These are phyloP conservation scores for Axis porcinus DNA, from an alignment of 2,113 vertebrate species.

Conservation along the genomic window DNA sequence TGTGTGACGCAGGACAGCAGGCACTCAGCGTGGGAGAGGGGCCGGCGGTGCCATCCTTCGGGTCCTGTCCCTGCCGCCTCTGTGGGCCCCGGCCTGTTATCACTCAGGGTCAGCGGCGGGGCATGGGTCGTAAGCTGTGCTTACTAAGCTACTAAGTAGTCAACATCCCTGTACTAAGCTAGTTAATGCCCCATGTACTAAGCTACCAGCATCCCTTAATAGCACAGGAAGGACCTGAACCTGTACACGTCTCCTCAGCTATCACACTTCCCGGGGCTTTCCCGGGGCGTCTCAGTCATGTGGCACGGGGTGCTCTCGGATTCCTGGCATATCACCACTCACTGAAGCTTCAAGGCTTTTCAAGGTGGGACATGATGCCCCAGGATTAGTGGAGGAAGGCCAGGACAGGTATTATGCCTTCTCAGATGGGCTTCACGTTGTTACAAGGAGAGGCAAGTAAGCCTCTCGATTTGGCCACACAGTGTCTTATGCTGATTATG, in stretches of 20 bases:
- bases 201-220: not conserved
- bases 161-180: not conserved
- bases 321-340: not conserved
- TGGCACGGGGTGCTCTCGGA: not conserved
- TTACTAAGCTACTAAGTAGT: not conserved
- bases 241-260: not conserved
- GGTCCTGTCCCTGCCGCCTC: not conserved
- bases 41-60: not conserved
- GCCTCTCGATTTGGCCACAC: not conserved
- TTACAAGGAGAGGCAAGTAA: not conserved
- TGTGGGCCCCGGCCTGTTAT: not conserved
- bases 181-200: not conserved
- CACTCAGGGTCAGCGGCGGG: not conserved
- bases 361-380: not conserved
- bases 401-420: not conserved
- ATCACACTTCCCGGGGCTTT: not conserved
- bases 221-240: not conserved
- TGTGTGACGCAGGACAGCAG: not conserved
- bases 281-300: not conserved
- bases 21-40: not conserved
- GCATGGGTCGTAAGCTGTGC: fast-evolving
- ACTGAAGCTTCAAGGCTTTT: not conserved
- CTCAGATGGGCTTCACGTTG: not conserved
- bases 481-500: fast-evolving
- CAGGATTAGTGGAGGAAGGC: not conserved